phyloP scores from a whole-genome alignment of 2,797 vertebrate genomes.

The Pipistrellus kuhlii region DNA sequence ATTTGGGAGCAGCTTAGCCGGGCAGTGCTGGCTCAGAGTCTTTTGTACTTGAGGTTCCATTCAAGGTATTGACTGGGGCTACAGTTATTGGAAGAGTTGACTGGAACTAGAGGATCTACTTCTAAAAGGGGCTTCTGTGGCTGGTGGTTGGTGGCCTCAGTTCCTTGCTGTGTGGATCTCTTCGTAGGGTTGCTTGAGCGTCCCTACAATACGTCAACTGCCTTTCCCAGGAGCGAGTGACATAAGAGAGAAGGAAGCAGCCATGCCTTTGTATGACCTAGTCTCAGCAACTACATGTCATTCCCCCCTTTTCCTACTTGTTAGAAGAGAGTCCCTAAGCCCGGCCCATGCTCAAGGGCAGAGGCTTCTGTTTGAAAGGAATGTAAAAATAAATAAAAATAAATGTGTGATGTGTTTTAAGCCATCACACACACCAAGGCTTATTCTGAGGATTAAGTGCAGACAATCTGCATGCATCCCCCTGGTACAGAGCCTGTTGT shows the following conservation, averaged over 20 bases:
- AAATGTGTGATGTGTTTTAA: constrained; percentile 1
- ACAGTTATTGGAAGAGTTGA: not conserved
- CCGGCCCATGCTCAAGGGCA: not conserved
- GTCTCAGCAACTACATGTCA: not conserved
- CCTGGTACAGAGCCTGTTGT: not conserved
- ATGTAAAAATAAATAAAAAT: not conserved
- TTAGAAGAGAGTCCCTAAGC: not conserved
- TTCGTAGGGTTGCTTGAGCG: not conserved
- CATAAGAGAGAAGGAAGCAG: not conserved
- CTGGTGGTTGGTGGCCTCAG: not conserved
- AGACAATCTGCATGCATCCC: not conserved
- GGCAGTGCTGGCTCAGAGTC: not conserved
- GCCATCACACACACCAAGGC: not conserved
- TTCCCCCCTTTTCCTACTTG: not conserved
- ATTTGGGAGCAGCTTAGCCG: not conserved
- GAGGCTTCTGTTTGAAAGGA: not conserved
- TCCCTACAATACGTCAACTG: not conserved
- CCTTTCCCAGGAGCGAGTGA: not conserved
- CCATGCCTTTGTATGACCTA: not conserved
- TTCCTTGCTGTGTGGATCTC: not conserved
- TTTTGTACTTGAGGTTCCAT: not conserved
- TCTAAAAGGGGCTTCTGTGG: not conserved
- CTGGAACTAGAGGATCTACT: not conserved
- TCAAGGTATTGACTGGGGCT: not conserved
- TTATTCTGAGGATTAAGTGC: not conserved